A percentile compares a stretch with the other conserved stretches of the same genome.
Evolutionary conservation across 2,797 vertebrate species (phyloP).

Genomic region (Erpetoichthys calabaricus): DNA sequence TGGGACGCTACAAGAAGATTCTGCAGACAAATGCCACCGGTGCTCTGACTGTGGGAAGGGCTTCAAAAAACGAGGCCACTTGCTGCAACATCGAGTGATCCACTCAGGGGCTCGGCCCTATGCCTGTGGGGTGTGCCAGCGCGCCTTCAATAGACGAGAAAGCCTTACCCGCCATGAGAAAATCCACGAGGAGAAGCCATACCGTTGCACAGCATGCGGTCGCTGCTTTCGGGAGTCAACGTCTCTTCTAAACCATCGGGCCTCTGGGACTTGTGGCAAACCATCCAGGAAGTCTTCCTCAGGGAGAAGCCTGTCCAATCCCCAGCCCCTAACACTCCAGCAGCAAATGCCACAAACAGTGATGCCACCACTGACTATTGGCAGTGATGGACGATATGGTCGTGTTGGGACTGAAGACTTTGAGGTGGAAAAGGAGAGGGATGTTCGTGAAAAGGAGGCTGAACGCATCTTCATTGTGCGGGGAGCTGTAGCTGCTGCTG

Average conservation of each 20-base stretch:
- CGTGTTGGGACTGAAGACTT: not conserved
- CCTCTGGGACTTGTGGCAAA: slow-evolving; percentile 69
- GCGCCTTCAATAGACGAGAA: slow-evolving; percentile 85
- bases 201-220: slow-evolving; percentile 78
- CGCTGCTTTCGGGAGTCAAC: slow-evolving; percentile 68
- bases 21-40: slow-evolving; percentile 64
- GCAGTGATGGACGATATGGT: slow-evolving; percentile 9
- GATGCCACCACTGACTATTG: slow-evolving; percentile 25
- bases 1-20: too few relatives aligned
- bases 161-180: slow-evolving; percentile 87
- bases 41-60: slow-evolving; percentile 81
- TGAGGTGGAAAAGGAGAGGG: not conserved
- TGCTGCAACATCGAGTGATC: slow-evolving; percentile 83
- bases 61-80: slow-evolving; percentile 87
- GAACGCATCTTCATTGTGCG: too few relatives aligned
- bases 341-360: slow-evolving; percentile 14
- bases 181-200: slow-evolving; percentile 82
- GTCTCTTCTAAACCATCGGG: slow-evolving; percentile 67
- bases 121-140: slow-evolving; percentile 76
- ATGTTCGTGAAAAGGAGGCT: not conserved
- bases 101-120: slow-evolving; percentile 80
- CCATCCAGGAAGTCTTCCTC: slow-evolving; percentile 43
- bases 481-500: too few relatives aligned
- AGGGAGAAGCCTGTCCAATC: not conserved
- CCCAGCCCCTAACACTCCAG: slow-evolving; percentile 21